Base-by-base conservation (phyloP, 2,797 vertebrate genomes). In the Rousettus madagascariensis region DNA sequence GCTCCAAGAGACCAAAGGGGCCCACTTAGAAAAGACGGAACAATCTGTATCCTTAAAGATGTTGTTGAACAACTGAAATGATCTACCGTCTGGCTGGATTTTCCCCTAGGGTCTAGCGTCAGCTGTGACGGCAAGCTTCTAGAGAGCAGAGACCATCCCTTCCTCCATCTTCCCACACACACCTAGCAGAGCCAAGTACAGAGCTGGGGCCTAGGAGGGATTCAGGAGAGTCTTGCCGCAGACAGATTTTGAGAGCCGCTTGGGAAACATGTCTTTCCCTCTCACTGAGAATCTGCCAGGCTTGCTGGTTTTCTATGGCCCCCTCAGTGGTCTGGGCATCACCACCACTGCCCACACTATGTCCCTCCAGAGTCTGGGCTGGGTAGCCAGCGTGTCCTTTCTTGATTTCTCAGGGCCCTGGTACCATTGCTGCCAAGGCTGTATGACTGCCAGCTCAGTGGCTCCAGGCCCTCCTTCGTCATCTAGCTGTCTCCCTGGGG, bases 401-500 rank as follows among this genome's bases (percentile, higher is more conserved):
- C 83, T 95, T 75, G 30, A 65, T 61, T 91, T 87, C 86, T 95
- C 72, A 43, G 11, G 63, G 53, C 57, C 71, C 71, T 83, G 85
- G 85, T 75, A 63, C 68, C 78, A 3, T 5, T 24, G 36, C 90
- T 63, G 93, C 93, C 82, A 59, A 90, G 77, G 41, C 66, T 12
- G 78, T 83, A 1, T 65, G 65, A 4, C 85, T 85, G 91, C 72
- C 91, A 97, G 33, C 43, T 69, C 49, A 2, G 69, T 11, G 86
- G 83, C 83, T 96, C 86, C 65, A 33, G 89, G 63, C 63, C n/a
- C 68, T 55, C 66, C 69, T 95, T 55, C 88, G 87, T 95, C 95
- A 87, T 93, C 83, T 90, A 95, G 90, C 96, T 82, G 49, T 94
- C 92, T 97, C 94, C 78, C 28, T 38, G 30, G 85, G 93, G 93